A percentile compares a stretch with the other conserved stretches of the same genome.
Conservation (phyloP, 2,888 invertebrate genomes). For the Erebia ligea region DNA sequence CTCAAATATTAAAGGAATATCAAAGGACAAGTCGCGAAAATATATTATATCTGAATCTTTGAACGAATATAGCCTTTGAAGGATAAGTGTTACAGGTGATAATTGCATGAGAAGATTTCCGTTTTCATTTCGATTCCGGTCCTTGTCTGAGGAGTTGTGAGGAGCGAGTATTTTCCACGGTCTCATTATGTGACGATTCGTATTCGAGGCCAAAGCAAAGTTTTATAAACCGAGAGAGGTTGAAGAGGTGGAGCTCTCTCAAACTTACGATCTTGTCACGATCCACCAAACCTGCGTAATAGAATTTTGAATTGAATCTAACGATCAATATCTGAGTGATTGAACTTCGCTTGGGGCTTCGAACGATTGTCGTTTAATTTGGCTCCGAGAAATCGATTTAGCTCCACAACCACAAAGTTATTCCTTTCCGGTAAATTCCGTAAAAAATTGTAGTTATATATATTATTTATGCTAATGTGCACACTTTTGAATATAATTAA, state of each 20-base stretch:
- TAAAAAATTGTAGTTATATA: neutral
- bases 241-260: slow-evolving; percentile 31
- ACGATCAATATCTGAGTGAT: slow-evolving; percentile 20
- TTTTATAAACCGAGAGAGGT: slow-evolving; percentile 30
- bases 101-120: slow-evolving; percentile 10
- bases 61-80: slow-evolving; percentile 21
- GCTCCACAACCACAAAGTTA: neutral
- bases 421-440: neutral
- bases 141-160: slow-evolving; percentile 58
- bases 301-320: slow-evolving; percentile 23
- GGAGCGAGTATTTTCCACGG: slow-evolving; percentile 75
- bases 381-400: slow-evolving; percentile 1
- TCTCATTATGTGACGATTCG: slow-evolving; percentile 74
- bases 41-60: slow-evolving; percentile 39
- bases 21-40: slow-evolving; percentile 63
- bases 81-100: neutral
- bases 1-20: slow-evolving; percentile 76
- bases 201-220: slow-evolving; percentile 63
- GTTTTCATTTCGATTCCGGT: slow-evolving; percentile 35
- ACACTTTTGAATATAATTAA: too few relatives aligned
- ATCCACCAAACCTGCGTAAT: slow-evolving; percentile 19
- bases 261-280: slow-evolving; percentile 25
- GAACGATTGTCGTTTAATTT: slow-evolving; percentile 10
- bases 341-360: neutral
- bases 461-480: too few relatives aligned